Evolutionary conservation across 2,888 invertebrate species (phyloP).

Genomic region (Desoria tigrina): DNA sequence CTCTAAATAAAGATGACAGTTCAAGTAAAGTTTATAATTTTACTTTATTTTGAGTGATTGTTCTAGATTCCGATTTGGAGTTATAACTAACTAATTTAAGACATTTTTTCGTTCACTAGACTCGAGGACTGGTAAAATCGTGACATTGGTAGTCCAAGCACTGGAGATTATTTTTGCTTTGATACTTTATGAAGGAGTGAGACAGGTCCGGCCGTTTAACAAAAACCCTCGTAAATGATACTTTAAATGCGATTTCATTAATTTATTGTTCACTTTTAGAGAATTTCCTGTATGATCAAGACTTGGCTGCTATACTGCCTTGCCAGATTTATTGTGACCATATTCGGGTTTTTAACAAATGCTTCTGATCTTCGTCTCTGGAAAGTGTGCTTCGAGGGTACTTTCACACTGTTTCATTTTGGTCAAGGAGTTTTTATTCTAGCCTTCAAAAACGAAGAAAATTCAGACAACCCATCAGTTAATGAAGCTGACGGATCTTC

Average conservation of each 20-base stretch:
- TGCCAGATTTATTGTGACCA: not conserved
- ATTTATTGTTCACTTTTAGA: not conserved
- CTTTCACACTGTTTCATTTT: not conserved
- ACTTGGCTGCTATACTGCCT: conserved; percentile 2
- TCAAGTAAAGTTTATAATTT: too few relatives aligned
- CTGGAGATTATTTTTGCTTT: not conserved
- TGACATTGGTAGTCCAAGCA: not conserved
- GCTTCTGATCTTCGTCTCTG: not conserved
- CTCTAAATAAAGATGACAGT: too few relatives aligned
- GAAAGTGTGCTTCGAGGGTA: not conserved
- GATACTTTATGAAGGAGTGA: not conserved
- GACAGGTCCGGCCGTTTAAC: not conserved
- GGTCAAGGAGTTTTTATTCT: conserved; percentile 1
- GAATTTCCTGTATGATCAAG: conserved; percentile 1
- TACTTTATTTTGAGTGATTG: too few relatives aligned
- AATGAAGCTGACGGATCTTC: too few relatives aligned
- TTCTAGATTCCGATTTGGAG: too few relatives aligned
- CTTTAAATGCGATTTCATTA: not conserved
- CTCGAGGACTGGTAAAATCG: not conserved
- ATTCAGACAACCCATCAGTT: too few relatives aligned
- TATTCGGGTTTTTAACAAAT: not conserved
- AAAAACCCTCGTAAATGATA: too few relatives aligned
- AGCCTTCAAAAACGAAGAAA: not conserved
- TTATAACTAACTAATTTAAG: too few relatives aligned
- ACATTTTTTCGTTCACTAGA: too few relatives aligned